Conservation (phyloP, 2,113 vertebrate species). For the Brachypodius melanocephalos region DNA sequence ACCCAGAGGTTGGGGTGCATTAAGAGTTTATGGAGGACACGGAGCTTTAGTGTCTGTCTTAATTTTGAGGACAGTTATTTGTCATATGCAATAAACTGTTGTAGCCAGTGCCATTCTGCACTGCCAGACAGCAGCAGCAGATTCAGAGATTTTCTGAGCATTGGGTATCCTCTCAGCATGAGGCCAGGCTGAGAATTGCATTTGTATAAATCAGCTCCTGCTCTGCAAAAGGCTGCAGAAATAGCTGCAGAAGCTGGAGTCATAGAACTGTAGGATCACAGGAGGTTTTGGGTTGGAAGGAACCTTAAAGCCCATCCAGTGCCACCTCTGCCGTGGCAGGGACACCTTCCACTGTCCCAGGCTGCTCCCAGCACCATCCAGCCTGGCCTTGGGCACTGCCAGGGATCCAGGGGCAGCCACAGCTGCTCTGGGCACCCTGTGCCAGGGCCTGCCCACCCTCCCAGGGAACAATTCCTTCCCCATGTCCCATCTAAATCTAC, state of each 20-base stretch:
- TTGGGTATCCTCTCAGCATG: background rate
- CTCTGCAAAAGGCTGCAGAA: background rate
- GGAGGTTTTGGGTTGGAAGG: background rate
- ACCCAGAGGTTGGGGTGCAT: background rate
- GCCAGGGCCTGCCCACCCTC: background rate
- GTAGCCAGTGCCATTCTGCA: background rate
- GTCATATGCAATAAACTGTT: background rate
- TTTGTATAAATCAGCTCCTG: background rate
- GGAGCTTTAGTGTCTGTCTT: background rate
- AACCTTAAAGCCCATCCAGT: background rate
- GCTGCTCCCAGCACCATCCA: background rate
- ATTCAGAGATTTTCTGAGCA: background rate
- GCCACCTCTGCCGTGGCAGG: background rate
- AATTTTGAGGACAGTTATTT: background rate
- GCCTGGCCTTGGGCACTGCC: accelerated
- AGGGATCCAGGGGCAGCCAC: background rate
- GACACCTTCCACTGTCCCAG: background rate
- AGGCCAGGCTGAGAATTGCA: background rate
- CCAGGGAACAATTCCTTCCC: background rate
- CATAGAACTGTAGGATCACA: background rate
- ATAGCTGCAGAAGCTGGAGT: background rate
- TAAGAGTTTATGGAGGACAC: background rate
- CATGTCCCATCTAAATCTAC: background rate
- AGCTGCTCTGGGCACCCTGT: background rate
- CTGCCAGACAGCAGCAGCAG: background rate